These are phyloP conservation scores for Equus przewalskii DNA, from an alignment of 2,113 vertebrate species.

Conservation along the genomic window DNA sequence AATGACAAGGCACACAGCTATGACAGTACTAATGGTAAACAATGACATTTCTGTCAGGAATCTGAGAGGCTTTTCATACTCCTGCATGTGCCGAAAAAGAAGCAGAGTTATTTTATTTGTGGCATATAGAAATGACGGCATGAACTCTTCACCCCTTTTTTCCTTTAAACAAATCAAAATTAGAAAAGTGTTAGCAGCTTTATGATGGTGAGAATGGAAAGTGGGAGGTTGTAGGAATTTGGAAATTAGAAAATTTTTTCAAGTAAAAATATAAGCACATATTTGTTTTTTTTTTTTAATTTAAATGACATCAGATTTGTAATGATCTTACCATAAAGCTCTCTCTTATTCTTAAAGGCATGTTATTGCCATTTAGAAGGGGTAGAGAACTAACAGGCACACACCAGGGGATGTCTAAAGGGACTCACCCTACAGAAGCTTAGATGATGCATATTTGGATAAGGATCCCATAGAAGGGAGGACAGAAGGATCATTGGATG, in stretches of 20 bases:
- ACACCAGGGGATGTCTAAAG: not conserved
- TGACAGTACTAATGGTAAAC: constrained; percentile 87
- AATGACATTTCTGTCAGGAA: constrained; percentile 85
- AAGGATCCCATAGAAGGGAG: not conserved
- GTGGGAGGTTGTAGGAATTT: constrained; percentile 68
- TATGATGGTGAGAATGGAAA: constrained; percentile 51
- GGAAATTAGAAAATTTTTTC: constrained; percentile 66
- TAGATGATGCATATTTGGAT: not conserved
- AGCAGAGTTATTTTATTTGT: constrained; percentile 84
- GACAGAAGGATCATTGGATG: not conserved
- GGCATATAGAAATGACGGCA: constrained; percentile 79
- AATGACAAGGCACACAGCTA: constrained; percentile 85
- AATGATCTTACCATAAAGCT: not conserved
- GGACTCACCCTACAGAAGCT: fast-evolving
- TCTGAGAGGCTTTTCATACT: constrained; percentile 79
- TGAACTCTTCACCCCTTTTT: constrained; percentile 87
- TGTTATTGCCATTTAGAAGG: not conserved
- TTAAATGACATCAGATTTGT: constrained; percentile 9
- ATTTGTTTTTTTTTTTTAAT: not conserved
- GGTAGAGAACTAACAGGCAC: not conserved
- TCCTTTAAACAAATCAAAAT: constrained; percentile 82
- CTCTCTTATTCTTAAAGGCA: not conserved
- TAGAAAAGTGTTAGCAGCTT: constrained; percentile 78
- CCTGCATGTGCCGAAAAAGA: constrained; percentile 65
- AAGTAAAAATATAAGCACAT: constrained; percentile 11